Percentiles rank a stretch among this genome's conserved stretches.
These are phyloP conservation scores for Progne subis DNA, from an alignment of 2,113 vertebrate genomes.

Conservation along the genomic window DNA sequence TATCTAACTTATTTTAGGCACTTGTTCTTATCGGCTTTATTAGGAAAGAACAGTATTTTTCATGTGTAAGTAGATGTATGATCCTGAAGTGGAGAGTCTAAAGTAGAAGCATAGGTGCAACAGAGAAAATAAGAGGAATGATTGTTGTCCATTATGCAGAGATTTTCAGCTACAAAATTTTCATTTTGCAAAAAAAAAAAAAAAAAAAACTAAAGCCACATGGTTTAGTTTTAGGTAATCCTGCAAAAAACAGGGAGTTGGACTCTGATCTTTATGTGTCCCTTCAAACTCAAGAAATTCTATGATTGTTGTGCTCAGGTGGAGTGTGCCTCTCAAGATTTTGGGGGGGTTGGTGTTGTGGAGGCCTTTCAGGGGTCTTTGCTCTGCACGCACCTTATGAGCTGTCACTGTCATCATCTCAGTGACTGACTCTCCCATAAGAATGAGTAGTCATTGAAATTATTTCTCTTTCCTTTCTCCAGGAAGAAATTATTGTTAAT, in stretches of 20 bases:
- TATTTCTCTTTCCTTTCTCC: background rate
- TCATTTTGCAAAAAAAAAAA: background rate
- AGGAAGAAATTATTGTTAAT: background rate
- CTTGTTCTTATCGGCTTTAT: background rate
- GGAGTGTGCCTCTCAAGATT: background rate
- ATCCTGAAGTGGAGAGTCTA: background rate
- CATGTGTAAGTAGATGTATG: background rate
- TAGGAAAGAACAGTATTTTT: background rate
- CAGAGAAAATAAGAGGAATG: background rate
- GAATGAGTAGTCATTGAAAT: background rate
- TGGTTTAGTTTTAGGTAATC: background rate
- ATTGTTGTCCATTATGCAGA: background rate
- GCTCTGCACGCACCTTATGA: background rate
- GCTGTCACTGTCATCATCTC: background rate
- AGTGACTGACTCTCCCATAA: background rate
- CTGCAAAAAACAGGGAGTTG: background rate
- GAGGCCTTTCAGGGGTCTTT: background rate
- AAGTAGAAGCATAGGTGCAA: background rate
- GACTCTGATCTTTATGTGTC: background rate
- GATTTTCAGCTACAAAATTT: background rate
- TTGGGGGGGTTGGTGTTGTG: background rate
- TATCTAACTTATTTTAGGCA: background rate
- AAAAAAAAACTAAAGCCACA: rapidly evolving
- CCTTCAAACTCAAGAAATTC: background rate
- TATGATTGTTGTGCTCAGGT: background rate